Percentiles rank a stretch among this genome's conserved stretches.
phyloP scores from a whole-genome alignment of 2,888 invertebrate species.

The Lycia hirtaria region DNA sequence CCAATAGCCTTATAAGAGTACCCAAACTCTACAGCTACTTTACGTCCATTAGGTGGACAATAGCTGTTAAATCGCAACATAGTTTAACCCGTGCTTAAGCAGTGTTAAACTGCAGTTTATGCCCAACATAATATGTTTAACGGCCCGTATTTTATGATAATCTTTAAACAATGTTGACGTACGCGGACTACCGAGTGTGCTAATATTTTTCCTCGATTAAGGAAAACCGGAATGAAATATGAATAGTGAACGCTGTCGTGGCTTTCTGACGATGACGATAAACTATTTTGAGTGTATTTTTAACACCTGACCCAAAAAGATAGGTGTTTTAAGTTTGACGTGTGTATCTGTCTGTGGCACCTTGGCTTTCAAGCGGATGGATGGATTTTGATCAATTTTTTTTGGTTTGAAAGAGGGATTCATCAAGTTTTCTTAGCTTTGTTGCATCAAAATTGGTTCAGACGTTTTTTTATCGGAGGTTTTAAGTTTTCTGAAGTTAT shows the following conservation, averaged over 20 bases:
- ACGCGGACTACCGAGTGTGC: conserved; percentile 19
- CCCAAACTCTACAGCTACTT: conserved; percentile 17
- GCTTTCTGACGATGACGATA: conserved; percentile 13
- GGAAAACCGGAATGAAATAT: conserved; percentile 19
- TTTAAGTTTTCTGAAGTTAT: too few species aligned
- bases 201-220: conserved; percentile 30
- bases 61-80: conserved; percentile 30
- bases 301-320: too few species aligned
- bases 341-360: too few species aligned
- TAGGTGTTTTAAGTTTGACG: too few species aligned
- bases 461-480: too few species aligned
- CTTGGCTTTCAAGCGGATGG: too few species aligned
- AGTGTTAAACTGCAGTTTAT: conserved; percentile 23
- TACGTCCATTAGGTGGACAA: conserved; percentile 25
- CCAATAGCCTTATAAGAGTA: conserved; percentile 1
- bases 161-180: conserved; percentile 36
- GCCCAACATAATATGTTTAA: conserved; percentile 32
- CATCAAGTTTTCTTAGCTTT: too few species aligned
- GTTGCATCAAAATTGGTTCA: too few species aligned
- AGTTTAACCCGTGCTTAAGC: conserved; percentile 24
- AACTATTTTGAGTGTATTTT: background rate
- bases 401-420: too few species aligned
- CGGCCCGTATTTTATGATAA: conserved; percentile 47
- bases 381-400: too few species aligned
- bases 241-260: background rate